phyloP scores from a whole-genome alignment of 2,888 invertebrate species.

The Dendrolimus pini region DNA sequence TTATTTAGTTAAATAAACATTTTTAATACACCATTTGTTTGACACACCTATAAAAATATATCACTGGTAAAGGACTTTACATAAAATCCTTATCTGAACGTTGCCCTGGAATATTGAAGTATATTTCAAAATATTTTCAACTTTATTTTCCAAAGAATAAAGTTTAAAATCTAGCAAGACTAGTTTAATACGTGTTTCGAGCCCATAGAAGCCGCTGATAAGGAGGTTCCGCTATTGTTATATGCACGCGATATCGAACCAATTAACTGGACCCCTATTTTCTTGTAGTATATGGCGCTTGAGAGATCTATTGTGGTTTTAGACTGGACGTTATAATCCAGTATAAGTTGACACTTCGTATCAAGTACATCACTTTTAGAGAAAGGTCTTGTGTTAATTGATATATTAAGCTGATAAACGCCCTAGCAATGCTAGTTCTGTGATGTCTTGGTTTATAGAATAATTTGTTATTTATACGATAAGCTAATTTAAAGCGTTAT shows the following conservation, averaged over 20 bases:
- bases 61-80: background rate
- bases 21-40: background rate
- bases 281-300: background rate
- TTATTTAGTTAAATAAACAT: background rate
- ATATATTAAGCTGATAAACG: background rate
- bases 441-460: background rate
- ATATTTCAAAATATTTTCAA: background rate
- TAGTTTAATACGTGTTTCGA: background rate
- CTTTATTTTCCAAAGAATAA: background rate
- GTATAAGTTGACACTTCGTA: background rate
- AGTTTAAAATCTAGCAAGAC: background rate
- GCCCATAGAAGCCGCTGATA: background rate
- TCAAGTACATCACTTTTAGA: background rate
- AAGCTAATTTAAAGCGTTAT: background rate
- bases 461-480: background rate
- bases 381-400: background rate
- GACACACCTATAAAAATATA: background rate
- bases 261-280: background rate
- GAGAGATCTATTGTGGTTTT: background rate
- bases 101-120: background rate
- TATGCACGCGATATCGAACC: background rate
- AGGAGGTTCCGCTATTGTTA: background rate
- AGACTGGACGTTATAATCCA: background rate
- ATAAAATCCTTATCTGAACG: background rate
- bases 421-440: background rate